A percentile compares a stretch with the other conserved stretches of the same genome.
These are phyloP conservation scores for Mixornis gularis DNA, from an alignment of 2,113 vertebrate species.

Conservation along the genomic window DNA sequence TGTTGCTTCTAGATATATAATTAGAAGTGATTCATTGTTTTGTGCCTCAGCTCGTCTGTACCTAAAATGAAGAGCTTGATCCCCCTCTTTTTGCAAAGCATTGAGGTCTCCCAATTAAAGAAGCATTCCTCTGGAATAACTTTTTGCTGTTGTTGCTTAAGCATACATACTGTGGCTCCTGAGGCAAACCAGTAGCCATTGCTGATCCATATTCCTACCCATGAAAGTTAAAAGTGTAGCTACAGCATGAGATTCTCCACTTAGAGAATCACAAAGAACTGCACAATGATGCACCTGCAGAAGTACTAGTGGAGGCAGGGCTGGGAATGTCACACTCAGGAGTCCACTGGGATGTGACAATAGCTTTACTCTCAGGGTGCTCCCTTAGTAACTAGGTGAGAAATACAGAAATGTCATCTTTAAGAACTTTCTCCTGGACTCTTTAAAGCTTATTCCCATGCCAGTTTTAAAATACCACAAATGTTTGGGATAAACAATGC, in stretches of 20 bases:
- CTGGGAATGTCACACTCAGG: neutral
- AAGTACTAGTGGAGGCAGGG: neutral
- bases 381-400: neutral
- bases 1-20: neutral
- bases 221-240: neutral
- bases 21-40: neutral
- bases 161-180: neutral
- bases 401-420: neutral
- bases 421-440: neutral
- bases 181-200: neutral
- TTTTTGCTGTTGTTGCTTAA: neutral
- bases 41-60: neutral
- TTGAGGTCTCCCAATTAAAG: neutral
- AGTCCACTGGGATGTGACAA: neutral
- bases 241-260: neutral
- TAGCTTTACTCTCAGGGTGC: accelerated
- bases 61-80: neutral
- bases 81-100: neutral
- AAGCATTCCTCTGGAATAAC: neutral
- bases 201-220: neutral
- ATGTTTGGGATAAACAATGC: neutral
- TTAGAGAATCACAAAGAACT: neutral
- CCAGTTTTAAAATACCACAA: neutral
- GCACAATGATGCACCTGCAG: accelerated
- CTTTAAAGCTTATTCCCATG: neutral